These are phyloP conservation scores for Drosophila nr. fundita DNA, from an alignment of 2,888 invertebrate species.

Conservation along the genomic window DNA sequence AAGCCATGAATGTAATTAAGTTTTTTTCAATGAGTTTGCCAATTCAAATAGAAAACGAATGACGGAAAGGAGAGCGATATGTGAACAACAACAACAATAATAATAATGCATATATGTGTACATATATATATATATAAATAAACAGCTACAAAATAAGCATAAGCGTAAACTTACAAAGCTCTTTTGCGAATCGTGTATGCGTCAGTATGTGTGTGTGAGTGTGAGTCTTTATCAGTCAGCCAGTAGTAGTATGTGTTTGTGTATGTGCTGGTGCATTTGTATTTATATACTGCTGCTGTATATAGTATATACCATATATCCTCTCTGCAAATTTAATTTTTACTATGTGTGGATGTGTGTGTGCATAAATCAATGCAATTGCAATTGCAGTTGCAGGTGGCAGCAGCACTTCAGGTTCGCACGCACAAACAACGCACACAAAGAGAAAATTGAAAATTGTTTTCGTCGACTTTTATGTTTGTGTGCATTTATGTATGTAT, in stretches of 20 bases:
- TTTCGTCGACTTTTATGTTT: slow-evolving; percentile 54
- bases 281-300: slow-evolving; percentile 35
- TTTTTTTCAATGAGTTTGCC: slow-evolving; percentile 69
- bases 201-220: slow-evolving; percentile 27
- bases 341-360: slow-evolving; percentile 28
- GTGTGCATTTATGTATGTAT: slow-evolving; percentile 19
- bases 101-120: slow-evolving; percentile 34
- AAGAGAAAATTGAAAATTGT: slow-evolving; percentile 68
- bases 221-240: slow-evolving; percentile 62
- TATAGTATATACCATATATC: slow-evolving; percentile 25
- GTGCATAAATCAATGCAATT: slow-evolving; percentile 67
- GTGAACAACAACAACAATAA: slow-evolving; percentile 45
- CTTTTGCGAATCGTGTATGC: slow-evolving; percentile 22
- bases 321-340: slow-evolving; percentile 50
- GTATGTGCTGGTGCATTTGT: slow-evolving; percentile 9
- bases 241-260: slow-evolving; percentile 22
- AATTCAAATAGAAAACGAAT: slow-evolving; percentile 69
- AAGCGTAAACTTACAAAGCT: slow-evolving; percentile 71
- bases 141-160: slow-evolving; percentile 69
- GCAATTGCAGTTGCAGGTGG: slow-evolving; percentile 44
- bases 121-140: slow-evolving; percentile 28
- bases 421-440: slow-evolving; percentile 64
- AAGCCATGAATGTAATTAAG: slow-evolving; percentile 40
- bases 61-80: slow-evolving; percentile 65
- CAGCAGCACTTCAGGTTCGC: slow-evolving; percentile 56